Evolutionary conservation across 1,140 invertebrate genomes (phyloP), one percentile per base, ranked within the genome.

Genomic region (Chelonus insularis): DNA sequence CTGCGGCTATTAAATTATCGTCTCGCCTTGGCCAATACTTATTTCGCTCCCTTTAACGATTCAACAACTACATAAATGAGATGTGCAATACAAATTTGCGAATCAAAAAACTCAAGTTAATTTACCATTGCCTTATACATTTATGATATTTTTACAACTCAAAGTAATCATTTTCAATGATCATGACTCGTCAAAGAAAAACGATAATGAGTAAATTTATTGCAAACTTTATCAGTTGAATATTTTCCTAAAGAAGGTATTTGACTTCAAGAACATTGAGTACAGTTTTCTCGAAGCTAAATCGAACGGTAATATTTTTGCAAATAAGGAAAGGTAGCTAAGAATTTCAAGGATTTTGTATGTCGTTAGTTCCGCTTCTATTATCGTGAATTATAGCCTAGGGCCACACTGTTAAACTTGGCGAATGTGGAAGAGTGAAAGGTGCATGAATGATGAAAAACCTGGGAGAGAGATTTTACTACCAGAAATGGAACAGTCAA

Each of bases 1-100:
- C 51, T 61, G 62, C 57, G 69, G 70, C 72, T 74, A 76, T 74
- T 74, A 72, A 76, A 74, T 76, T 74, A 74, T 73, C 69, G 64
- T 64, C 62, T 67, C 58, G 52, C 52, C 63, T 64, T 71, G 21
- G 41, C 34, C 29, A 29, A 52, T 51, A 48, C 34, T 12, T 34
- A 52, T 12, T 25, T 52, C 34, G 25, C 36, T 54, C 21, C 23
- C 20, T 60, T 60, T 60, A 54, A 60, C 12, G 50, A 54, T 41
- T 60, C 20, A 60, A 14, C 37, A 34, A 54, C 34, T 41, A 60
- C 16, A 63, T 39, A 41, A 36, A 43, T 18, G 39, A 51, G 50
- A 57, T 25, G 9, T 52, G 25, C 29, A 48, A 61, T 48, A 47
- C 51, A 55, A 56, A 61, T 55, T 61, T 55, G 20, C 39, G 16